phyloP scores from a whole-genome alignment of 2,888 invertebrate genomes.

The Ormia ochracea region DNA sequence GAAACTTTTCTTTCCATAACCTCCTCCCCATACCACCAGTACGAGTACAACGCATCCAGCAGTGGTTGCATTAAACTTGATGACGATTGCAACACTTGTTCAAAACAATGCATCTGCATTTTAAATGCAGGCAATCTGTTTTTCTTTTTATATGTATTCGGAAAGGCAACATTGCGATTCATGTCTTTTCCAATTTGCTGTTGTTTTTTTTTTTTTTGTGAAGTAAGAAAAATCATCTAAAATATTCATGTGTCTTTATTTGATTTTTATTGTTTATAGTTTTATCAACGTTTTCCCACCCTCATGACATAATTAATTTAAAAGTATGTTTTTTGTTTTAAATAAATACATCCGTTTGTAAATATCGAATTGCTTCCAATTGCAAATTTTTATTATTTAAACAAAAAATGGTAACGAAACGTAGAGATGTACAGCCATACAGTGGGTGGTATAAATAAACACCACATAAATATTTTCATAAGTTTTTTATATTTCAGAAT shows the following conservation, averaged over 20 bases:
- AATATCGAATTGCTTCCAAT: conserved; percentile 56
- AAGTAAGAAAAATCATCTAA: background rate
- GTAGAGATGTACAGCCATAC: background rate
- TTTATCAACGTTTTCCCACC: conserved; percentile 70
- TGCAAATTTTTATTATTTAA: conserved; percentile 41
- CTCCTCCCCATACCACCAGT: background rate
- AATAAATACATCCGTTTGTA: conserved; percentile 54
- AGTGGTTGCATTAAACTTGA: conserved; percentile 53
- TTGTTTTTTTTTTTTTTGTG: conserved; percentile 1
- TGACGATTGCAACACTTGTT: conserved; percentile 58
- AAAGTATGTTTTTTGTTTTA: conserved; percentile 26
- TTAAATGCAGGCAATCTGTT: conserved; percentile 33
- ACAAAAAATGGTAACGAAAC: conserved; percentile 25
- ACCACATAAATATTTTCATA: no score
- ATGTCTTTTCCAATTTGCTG: conserved; percentile 24
- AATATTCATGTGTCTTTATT: conserved; percentile 26
- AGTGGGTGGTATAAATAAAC: background rate
- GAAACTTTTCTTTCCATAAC: conserved; percentile 1
- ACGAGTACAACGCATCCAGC: background rate
- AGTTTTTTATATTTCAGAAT: no score
- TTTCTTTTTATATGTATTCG: conserved; percentile 5
- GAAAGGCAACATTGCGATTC: conserved; percentile 21
- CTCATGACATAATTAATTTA: conserved; percentile 77
- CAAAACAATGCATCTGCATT: conserved; percentile 42
- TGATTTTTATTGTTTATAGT: conserved; percentile 22